Evolutionary conservation across 2,113 vertebrate genomes (phyloP), one percentile per base, ranked within the genome.

Genomic region (Strix aluco): DNA sequence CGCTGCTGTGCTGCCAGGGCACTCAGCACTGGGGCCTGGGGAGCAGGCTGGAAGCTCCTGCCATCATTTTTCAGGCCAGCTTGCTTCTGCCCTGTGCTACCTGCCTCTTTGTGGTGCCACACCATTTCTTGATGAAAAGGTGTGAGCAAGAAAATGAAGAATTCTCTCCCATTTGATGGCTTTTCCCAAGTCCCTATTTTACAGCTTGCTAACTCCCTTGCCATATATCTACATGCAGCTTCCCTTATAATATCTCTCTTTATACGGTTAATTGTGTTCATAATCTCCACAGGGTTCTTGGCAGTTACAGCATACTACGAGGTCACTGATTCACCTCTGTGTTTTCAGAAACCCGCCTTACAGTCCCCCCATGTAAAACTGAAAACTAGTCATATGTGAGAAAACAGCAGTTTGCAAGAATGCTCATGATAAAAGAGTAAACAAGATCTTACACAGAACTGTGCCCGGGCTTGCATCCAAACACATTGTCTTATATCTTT

Each of bases 341-440:
- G 77, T 82, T 95, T 91, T 79, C 86, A 87, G 86, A 84, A 85
- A 92, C 66, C 17, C 2, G 6, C 46, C 86, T 66, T 40, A 62
- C 36, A n/a, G 54, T 54, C 40, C 20, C 34, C 18, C 40, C 18
- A 38, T 2, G 20, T 70, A 86, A 79, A 95, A 46, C 26, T 65
- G 78, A 72, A 79, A 87, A 79, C 3, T 1, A 18, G 18, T n/a
- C 5, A 5, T 5, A 71, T 63, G 70, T 61, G 62, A 94, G 81
- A 69, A 81, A 72, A 75, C 57, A 95, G 78, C 73, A 61, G 73
- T 73, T 94, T 73, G 62, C 40, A 19, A 82, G 88, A 90, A 58
- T 0, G 3, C 69, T 89, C 57, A 57, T 0, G 3, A 63, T 54
- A 58, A 91, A 88, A 87, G 70, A 11, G 36, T 91, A 84, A 95